phyloP scores from a whole-genome alignment of 2,888 invertebrate species.

The Busseola fusca region DNA sequence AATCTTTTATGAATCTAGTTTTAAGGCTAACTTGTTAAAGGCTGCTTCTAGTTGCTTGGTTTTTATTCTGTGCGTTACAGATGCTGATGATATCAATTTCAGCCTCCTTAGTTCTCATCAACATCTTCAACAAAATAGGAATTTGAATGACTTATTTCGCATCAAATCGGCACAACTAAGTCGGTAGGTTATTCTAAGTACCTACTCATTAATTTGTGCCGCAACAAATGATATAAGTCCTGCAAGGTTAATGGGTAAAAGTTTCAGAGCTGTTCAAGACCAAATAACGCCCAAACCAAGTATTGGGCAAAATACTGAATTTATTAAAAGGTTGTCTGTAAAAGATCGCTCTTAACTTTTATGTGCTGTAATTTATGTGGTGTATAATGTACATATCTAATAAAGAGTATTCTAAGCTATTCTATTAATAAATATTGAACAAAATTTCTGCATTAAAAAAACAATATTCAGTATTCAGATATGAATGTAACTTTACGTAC shows the following conservation, averaged over 20 bases:
- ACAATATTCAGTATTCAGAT: conserved; percentile 23
- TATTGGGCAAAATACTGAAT: not conserved
- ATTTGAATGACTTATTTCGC: not conserved
- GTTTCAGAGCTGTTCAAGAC: not conserved
- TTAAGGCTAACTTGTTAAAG: too few relatives aligned
- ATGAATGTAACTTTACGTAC: conserved; percentile 47
- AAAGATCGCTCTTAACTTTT: too few relatives aligned
- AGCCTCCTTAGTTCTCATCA: not conserved
- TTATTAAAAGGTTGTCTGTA: too few relatives aligned
- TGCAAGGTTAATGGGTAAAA: not conserved
- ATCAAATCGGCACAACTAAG: not conserved
- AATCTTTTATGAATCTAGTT: not conserved
- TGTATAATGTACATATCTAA: too few relatives aligned
- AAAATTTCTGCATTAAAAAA: not conserved
- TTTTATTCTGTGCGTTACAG: not conserved
- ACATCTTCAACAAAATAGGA: not conserved
- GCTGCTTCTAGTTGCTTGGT: not conserved
- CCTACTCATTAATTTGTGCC: not conserved
- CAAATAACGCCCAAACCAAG: not conserved
- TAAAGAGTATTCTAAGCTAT: too few relatives aligned
- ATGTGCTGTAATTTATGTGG: too few relatives aligned
- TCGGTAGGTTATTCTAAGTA: not conserved
- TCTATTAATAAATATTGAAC: too few relatives aligned
- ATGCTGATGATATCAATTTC: not conserved
- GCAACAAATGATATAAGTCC: not conserved